A percentile compares a stretch with the other conserved stretches of the same genome.
Conservation (phyloP, 1,140 invertebrate species). For the Eriocheir sinensis region DNA sequence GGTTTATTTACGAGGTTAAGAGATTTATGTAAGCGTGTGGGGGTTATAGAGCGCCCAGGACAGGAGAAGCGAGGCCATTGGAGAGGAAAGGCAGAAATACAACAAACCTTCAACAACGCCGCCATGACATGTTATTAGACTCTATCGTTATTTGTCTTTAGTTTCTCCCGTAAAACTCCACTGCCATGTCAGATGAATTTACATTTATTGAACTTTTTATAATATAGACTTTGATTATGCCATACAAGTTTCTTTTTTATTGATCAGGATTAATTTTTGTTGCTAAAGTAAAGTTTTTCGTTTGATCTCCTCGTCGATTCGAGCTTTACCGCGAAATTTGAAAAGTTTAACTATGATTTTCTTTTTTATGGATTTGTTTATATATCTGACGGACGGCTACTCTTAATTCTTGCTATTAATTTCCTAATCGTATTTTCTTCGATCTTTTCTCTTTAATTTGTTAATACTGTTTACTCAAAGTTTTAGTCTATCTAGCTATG, state of each 20-base stretch:
- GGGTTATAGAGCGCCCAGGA: background rate
- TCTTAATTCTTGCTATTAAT: too few species aligned
- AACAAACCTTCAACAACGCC: constrained; percentile 76
- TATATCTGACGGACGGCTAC: too few species aligned
- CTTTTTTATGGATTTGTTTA: too few species aligned
- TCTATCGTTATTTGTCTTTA: background rate
- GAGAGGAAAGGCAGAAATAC: constrained; percentile 25
- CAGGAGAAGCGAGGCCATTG: background rate
- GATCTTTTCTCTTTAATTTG: too few species aligned
- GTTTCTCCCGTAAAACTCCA: background rate
- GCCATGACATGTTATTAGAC: constrained; percentile 74
- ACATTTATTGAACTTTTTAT: background rate
- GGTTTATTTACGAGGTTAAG: background rate
- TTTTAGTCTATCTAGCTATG: too few species aligned
- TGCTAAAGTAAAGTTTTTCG: background rate
- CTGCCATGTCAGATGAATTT: background rate
- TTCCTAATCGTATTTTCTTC: too few species aligned
- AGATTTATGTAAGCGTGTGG: background rate
- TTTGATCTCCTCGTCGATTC: background rate
- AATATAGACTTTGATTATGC: background rate
- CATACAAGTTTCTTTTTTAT: background rate
- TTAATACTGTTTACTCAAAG: too few species aligned
- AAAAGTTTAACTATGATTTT: too few species aligned
- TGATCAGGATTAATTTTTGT: too few species aligned
- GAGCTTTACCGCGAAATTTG: background rate